Conservation (phyloP, 1,140 invertebrate species). For the Formica selysi region DNA sequence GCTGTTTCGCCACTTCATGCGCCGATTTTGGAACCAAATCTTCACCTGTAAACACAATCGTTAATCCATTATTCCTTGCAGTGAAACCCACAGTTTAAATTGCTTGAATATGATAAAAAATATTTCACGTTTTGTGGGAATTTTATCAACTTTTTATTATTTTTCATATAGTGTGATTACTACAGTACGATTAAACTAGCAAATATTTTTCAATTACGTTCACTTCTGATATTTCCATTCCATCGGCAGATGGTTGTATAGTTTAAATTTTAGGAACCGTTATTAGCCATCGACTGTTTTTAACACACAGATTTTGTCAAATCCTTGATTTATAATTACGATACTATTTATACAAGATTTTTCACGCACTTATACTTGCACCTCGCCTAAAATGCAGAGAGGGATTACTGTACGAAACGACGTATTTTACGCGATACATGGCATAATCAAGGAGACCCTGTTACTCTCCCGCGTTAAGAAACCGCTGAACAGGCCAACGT, state of each 20-base stretch:
- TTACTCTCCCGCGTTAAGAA: slow-evolving; percentile 77
- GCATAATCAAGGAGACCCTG: slow-evolving; percentile 34
- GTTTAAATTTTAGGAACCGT: not conserved
- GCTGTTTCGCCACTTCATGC: slow-evolving; percentile 99
- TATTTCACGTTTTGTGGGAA: not conserved
- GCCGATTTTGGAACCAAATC: slow-evolving; percentile 98
- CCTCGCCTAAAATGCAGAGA: not conserved
- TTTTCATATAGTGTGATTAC: not conserved
- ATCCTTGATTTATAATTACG: not conserved
- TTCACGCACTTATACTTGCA: too few relatives aligned
- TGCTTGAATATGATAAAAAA: not conserved
- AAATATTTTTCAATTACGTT: not conserved
- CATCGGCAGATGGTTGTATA: too few relatives aligned
- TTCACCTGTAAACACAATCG: slow-evolving; percentile 91
- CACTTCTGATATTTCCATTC: not conserved
- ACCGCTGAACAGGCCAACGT: slow-evolving; percentile 75
- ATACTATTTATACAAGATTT: not conserved
- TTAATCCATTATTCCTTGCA: not conserved
- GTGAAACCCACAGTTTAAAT: not conserved
- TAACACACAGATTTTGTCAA: not conserved
- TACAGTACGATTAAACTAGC: not conserved
- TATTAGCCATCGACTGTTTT: not conserved
- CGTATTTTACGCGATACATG: not conserved
- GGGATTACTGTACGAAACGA: not conserved
- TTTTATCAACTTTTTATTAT: not conserved